These are phyloP conservation scores for Xylocampa areola DNA, from an alignment of 2,888 invertebrate species.

Conservation along the genomic window DNA sequence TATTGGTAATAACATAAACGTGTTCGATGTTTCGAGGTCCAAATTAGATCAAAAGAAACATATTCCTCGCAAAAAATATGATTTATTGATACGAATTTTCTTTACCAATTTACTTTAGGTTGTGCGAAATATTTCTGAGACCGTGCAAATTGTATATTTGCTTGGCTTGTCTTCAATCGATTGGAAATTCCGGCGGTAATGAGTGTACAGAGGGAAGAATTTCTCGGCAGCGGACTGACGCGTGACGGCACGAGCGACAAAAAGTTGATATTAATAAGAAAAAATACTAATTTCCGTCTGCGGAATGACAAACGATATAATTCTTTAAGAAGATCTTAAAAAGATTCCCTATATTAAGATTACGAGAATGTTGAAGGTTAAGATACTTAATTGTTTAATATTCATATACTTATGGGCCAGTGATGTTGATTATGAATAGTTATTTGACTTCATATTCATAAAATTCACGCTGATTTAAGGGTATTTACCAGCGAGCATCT, in stretches of 20 bases:
- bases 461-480: too few relatives aligned
- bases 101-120: slow-evolving; percentile 50
- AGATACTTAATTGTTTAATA: too few relatives aligned
- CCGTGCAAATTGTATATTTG: slow-evolving; percentile 63
- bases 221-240: slow-evolving; percentile 58
- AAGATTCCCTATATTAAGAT: slow-evolving; percentile 7
- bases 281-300: slow-evolving; percentile 62
- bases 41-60: slow-evolving; percentile 7
- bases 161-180: slow-evolving; percentile 68
- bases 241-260: slow-evolving; percentile 59
- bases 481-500: background rate
- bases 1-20: background rate
- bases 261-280: slow-evolving; percentile 59
- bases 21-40: background rate
- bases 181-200: slow-evolving; percentile 70
- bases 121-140: slow-evolving; percentile 45
- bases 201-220: slow-evolving; percentile 57
- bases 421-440: too few relatives aligned
- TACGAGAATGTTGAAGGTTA: slow-evolving; percentile 3
- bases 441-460: too few relatives aligned
- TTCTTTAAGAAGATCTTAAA: slow-evolving; percentile 30
- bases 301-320: slow-evolving; percentile 39
- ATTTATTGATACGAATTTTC: slow-evolving; percentile 19
- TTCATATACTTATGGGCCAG: too few relatives aligned
- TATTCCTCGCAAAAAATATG: slow-evolving; percentile 16